Percentiles rank a stretch among this genome's conserved stretches.
phyloP scores from a whole-genome alignment of 2,797 vertebrate genomes.

The Acanthurus tractus region DNA sequence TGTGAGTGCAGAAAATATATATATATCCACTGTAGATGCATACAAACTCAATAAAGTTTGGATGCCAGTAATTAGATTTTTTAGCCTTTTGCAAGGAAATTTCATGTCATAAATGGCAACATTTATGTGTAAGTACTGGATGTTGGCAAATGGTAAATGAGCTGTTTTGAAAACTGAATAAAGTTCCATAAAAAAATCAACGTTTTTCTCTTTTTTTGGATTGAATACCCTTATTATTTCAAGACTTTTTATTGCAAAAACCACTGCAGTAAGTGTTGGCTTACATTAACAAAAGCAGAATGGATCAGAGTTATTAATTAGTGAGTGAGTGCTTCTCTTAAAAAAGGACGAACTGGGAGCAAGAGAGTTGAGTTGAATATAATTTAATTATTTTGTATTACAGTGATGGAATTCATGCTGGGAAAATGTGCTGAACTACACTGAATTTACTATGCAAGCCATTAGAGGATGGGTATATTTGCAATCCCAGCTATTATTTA shows the following conservation, averaged over 20 bases:
- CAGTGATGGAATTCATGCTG: slow-evolving; percentile 16
- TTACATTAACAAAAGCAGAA: slow-evolving; percentile 3
- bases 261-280: slow-evolving; percentile 8
- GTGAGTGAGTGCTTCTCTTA: not conserved
- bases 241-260: slow-evolving; percentile 19
- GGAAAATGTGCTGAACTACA: slow-evolving; percentile 31
- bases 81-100: not conserved
- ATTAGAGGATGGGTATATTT: not conserved
- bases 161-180: too few species aligned
- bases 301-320: slow-evolving; percentile 3
- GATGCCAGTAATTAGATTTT: not conserved
- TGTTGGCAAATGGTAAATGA: not conserved
- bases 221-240: slow-evolving; percentile 3
- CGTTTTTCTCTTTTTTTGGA: not conserved
- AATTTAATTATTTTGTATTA: not conserved
- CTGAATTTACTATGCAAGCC: not conserved
- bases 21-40: slow-evolving; percentile 19
- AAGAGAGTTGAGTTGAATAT: not conserved
- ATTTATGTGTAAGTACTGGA: not conserved
- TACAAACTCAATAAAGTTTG: not conserved
- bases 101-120: not conserved
- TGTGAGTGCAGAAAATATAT: slow-evolving; percentile 21
- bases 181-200: not conserved
- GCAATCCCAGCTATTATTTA: not conserved
- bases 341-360: not conserved